These are phyloP conservation scores for Falco biarmicus DNA, from an alignment of 2,797 vertebrate genomes.

Conservation along the genomic window DNA sequence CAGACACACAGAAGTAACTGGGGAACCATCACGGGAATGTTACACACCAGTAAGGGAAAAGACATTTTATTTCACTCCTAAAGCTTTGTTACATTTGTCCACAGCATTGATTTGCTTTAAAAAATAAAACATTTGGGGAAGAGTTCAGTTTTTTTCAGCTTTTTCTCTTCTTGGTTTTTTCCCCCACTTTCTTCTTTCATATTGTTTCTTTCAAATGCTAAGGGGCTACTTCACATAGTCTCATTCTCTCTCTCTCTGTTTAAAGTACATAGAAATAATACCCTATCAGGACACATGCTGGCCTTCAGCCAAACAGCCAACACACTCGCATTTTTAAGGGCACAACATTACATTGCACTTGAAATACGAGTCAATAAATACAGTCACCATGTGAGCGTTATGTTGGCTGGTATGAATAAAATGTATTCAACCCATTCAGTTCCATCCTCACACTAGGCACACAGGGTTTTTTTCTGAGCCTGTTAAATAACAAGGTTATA, in stretches of 20 bases:
- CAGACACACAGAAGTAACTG: neutral
- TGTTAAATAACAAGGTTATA: neutral
- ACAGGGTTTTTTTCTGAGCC: neutral
- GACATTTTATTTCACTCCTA: neutral
- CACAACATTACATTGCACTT: neutral
- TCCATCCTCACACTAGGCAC: neutral
- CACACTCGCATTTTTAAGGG: neutral
- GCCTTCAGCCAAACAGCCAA: neutral
- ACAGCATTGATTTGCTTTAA: neutral
- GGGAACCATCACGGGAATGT: neutral
- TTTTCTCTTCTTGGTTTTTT: neutral
- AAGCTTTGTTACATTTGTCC: neutral
- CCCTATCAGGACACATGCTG: neutral
- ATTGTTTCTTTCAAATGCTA: neutral
- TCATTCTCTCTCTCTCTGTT: neutral
- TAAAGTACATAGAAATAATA: neutral
- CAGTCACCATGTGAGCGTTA: neutral
- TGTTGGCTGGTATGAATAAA: neutral
- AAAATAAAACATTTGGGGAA: neutral
- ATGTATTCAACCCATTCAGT: fast-evolving
- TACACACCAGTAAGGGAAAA: neutral
- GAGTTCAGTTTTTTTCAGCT: neutral
- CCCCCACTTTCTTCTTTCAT: neutral
- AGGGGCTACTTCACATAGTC: neutral
- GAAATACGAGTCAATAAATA: neutral